phyloP scores from a whole-genome alignment of 2,113 vertebrate species.

The Vulpes lagopus region DNA sequence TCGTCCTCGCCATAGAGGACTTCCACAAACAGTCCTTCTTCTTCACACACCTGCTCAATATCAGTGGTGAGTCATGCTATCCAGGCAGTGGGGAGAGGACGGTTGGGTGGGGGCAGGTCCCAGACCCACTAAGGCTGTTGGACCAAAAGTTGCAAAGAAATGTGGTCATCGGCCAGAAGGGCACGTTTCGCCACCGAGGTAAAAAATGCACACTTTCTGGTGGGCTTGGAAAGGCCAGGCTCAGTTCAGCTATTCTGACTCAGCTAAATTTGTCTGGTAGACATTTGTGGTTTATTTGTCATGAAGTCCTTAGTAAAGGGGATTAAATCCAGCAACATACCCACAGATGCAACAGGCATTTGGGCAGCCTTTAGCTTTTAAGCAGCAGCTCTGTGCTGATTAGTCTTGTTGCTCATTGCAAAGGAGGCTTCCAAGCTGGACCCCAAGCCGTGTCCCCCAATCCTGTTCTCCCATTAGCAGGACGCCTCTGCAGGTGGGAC shows the following conservation, averaged over 20 bases:
- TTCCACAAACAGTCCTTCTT: constrained; percentile 99
- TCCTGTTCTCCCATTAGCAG: not conserved
- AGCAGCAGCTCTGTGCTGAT: not conserved
- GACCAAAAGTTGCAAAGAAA: not conserved
- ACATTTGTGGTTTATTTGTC: not conserved
- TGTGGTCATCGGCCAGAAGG: not conserved
- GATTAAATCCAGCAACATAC: not conserved
- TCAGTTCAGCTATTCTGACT: not conserved
- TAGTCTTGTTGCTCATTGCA: not conserved
- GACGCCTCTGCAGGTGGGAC: not conserved
- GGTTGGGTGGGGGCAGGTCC: too few relatives aligned
- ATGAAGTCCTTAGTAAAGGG: not conserved
- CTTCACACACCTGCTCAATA: constrained; percentile 98
- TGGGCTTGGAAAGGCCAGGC: not conserved
- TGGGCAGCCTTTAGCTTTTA: not conserved
- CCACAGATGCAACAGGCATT: too few relatives aligned
- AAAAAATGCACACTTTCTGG: not conserved
- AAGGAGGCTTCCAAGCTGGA: not conserved
- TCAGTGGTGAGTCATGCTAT: constrained; percentile 91
- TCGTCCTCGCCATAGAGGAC: constrained; percentile 98
- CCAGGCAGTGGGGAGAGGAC: accelerated
- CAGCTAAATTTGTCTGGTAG: not conserved
- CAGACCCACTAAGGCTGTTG: accelerated
- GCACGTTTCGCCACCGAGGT: not conserved
- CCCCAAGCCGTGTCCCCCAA: accelerated